Base-by-base conservation (phyloP, 2,797 vertebrate genomes). In the Taeniopygia guttata region DNA sequence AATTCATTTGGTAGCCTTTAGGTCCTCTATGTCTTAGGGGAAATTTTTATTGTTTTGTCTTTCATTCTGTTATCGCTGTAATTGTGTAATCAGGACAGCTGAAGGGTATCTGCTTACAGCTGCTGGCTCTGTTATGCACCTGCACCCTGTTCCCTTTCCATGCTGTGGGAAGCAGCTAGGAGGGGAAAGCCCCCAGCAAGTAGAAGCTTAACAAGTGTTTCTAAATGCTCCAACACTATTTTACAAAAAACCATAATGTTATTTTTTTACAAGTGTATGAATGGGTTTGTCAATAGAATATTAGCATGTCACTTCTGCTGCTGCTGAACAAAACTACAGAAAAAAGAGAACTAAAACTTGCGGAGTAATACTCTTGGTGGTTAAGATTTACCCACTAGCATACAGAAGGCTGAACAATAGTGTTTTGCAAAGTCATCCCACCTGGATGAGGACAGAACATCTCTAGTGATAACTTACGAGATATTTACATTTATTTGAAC, bases 51-150 rank as follows among this genome's bases (percentile, higher is more conserved):
- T 82, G 26, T 60, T 94, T 36, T 62, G 95, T 80, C 43, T 67
- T 4, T 48, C 19, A 40, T 92, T 93, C 72, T 22, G 21, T 93
- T 92, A 58, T 93, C 94, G 68, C 80, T 75, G 74, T 92, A 82
- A 69, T 70, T 90, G 5, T 87, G 59, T 79, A 85, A 63, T 76
- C 42, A 36, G 80, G 82, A 83, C 72, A 87, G 77, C 75, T 92
- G 74, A 93, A 82, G 93, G 89, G 32, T 68, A 48, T 52, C 68
- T 88, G 60, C 75, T 64, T 67, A 18, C 83, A 67, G 89, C 83
- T 93, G 45, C 90, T 95, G 89, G 79, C n/a, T 69, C 60, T 45
- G 30, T 96, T 92, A 56, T 36, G 13, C 77, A 91, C 59, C 72
- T 59, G 76, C 52, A 58, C 55, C 45, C 67, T 72, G 40, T 78